Evolutionary conservation across 2,113 vertebrate species (phyloP), one percentile per base, ranked within the genome.

Genomic region (Forbesichthys papilliferus): DNA sequence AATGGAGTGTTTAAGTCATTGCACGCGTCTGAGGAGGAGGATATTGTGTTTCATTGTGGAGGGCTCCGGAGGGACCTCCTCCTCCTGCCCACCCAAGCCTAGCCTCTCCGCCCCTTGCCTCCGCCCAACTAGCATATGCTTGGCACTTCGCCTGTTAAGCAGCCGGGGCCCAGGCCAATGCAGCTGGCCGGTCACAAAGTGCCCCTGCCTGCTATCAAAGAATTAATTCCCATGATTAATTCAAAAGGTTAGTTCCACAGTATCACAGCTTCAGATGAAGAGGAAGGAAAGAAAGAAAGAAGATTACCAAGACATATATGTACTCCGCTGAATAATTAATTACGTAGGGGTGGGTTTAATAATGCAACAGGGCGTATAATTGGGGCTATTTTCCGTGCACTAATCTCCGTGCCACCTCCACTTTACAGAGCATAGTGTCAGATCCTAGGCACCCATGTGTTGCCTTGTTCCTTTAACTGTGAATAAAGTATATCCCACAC

Each of bases 1-100:
- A 97, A 97, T 95, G 80, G 94, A 91, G 93, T 92, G 92, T 96
- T 98, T 96, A 96, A 98, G 94, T 94, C 95, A 95, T 94, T 88
- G 91, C 89, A 90, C 59, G 93, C 91, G 91, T 93, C 92, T 93
- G 92, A 92, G 90, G 88, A 91, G 88, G 87, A 92, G 89, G 60
- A 93, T 93, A 94, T 92, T 92, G 93, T 80, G 52, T 93, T 91
- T 91, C 93, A 96, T 98, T 98, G 94, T 98, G 90, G 77, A 71
- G 67, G 27, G 68, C 90, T 95, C 94, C 88, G 27, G 78, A 58
- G 91, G 93, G 92, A 92, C 84, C 90, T 84, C 79, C 86, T 88
- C 88, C 80, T 33, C 56, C 84, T 90, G 88, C 91, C 86, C 88
- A 89, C 85, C 83, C 81, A 88, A 84, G 61, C 88, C 89, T 87